Conservation (phyloP, 2,888 invertebrate genomes). For the Diarsia rubi region DNA sequence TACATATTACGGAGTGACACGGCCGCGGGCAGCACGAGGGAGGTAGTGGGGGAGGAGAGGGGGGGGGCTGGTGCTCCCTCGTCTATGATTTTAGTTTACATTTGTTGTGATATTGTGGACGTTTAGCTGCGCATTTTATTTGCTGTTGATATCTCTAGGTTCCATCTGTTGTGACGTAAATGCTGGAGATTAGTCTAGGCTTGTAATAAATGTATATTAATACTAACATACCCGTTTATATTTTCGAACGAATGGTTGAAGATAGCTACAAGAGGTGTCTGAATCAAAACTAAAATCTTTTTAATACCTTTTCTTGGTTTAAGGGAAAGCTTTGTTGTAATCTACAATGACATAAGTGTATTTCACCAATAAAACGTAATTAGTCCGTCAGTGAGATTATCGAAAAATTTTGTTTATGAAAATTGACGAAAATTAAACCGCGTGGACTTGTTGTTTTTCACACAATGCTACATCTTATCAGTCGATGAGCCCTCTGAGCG, state of each 20-base stretch:
- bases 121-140: conserved; percentile 56
- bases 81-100: conserved; percentile 49
- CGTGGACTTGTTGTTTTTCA: too few species aligned
- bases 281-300: neutral
- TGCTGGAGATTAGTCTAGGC: neutral
- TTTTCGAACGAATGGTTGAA: neutral
- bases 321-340: neutral
- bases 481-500: too few species aligned
- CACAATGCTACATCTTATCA: too few species aligned
- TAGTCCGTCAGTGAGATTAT: too few species aligned
- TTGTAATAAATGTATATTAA: conserved; percentile 11
- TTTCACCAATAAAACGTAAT: too few species aligned
- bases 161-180: conserved; percentile 26
- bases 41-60: neutral
- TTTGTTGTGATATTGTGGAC: conserved; percentile 36
- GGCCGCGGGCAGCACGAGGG: neutral
- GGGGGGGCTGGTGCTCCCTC: conserved; percentile 12
- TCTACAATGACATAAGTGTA: too few species aligned
- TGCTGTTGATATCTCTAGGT: conserved; percentile 36
- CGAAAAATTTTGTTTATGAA: too few species aligned
- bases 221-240: neutral
- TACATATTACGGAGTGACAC: conserved; percentile 56
- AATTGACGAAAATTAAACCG: too few species aligned
- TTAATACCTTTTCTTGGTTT: neutral
- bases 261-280: neutral